Conservation (phyloP, 2,797 vertebrate genomes). For the Moxostoma hubbsi region DNA sequence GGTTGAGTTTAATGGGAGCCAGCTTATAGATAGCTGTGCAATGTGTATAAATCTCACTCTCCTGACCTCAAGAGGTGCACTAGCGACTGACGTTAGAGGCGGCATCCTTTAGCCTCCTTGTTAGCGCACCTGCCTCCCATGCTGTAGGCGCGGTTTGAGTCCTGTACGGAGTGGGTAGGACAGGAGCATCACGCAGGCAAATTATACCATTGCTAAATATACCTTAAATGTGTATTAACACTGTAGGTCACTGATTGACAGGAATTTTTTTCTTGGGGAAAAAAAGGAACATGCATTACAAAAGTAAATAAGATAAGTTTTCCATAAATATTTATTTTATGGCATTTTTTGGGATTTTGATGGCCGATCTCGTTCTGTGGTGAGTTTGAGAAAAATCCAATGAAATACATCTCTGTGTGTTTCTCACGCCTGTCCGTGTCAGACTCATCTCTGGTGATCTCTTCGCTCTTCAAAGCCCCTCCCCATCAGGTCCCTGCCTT, state of each 20-base stretch:
- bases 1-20: no score
- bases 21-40: no score
- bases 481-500: constrained; percentile 42
- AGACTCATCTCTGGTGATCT: constrained; percentile 52
- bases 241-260: background rate
- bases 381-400: constrained; percentile 21
- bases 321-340: constrained; percentile 16
- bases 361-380: background rate
- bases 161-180: no score
- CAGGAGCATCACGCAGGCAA: background rate
- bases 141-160: no score
- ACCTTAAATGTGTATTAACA: background rate
- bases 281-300: background rate
- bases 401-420: constrained; percentile 50
- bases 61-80: no score
- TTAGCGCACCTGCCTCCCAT: no score
- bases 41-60: no score
- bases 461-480: constrained; percentile 52
- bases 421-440: constrained; percentile 48
- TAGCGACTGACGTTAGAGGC: no score
- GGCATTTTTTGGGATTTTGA: constrained; percentile 9
- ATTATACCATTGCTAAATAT: constrained; percentile 5
- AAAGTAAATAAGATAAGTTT: background rate
- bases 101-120: no score
- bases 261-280: background rate